Conservation (phyloP, 1,140 invertebrate genomes). For the Heliconius nattereri region DNA sequence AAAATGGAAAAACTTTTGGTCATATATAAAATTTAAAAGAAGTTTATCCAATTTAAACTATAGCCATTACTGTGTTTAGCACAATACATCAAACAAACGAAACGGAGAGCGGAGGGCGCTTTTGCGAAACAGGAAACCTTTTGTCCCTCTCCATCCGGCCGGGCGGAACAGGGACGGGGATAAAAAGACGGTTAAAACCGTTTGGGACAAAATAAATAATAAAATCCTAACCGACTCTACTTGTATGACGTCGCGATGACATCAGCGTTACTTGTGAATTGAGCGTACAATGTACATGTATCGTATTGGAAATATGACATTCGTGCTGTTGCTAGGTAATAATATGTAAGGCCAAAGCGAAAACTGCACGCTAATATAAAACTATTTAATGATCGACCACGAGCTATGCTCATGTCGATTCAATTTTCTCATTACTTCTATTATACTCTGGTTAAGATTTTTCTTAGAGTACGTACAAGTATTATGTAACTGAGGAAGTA, state of each 20-base stretch:
- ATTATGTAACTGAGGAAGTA: constrained; percentile 14
- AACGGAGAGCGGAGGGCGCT: constrained; percentile 56
- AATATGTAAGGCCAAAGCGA: constrained; percentile 14
- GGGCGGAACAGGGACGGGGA: constrained; percentile 58
- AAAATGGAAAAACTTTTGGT: not conserved
- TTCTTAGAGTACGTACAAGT: not conserved
- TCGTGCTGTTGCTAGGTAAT: constrained; percentile 56
- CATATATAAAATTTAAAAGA: not conserved
- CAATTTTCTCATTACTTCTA: not conserved
- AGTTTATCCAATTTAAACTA: not conserved
- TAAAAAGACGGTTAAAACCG: constrained; percentile 70
- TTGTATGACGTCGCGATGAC: constrained; percentile 66
- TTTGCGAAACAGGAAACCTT: constrained; percentile 64
- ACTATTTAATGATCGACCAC: constrained; percentile 26
- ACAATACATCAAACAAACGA: constrained; percentile 23
- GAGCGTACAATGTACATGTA: constrained; percentile 51
- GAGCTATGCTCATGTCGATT: not conserved
- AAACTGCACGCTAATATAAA: constrained; percentile 31
- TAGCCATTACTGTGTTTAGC: not conserved
- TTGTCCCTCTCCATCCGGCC: constrained; percentile 52
- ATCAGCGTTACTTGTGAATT: constrained; percentile 75
- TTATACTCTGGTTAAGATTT: not conserved
- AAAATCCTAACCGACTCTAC: constrained; percentile 64
- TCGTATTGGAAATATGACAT: constrained; percentile 20
- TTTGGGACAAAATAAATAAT: constrained; percentile 74